phyloP scores from a whole-genome alignment of 2,888 invertebrate species.

The Tridacna crocea region DNA sequence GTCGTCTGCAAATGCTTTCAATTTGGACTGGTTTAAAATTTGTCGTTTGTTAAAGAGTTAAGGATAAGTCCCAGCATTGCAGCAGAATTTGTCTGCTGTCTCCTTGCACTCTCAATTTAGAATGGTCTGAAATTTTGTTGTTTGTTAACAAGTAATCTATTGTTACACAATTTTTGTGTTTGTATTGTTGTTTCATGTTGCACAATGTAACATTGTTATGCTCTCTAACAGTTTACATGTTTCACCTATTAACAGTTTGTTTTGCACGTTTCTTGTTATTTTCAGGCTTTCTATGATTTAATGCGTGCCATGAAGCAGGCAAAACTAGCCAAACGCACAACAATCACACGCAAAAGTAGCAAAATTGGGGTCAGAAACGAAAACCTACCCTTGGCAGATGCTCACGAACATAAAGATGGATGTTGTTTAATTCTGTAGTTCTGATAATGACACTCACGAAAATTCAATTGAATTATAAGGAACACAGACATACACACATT shows the following conservation, averaged over 20 bases:
- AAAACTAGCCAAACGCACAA: conserved; percentile 51
- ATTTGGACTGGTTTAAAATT: too few species aligned
- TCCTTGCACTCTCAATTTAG: too few species aligned
- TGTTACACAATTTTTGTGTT: too few species aligned
- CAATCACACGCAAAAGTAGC: conserved; percentile 45
- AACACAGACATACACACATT: neutral
- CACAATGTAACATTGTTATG: neutral
- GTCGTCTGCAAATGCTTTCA: too few species aligned
- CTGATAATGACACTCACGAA: neutral
- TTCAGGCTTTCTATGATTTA: conserved; percentile 79
- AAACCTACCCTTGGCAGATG: conserved; percentile 37
- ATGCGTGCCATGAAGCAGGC: conserved; percentile 69
- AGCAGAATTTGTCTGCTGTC: too few species aligned
- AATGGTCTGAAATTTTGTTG: neutral
- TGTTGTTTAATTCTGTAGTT: conserved; percentile 57
- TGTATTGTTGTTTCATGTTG: neutral
- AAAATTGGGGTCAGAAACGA: conserved; percentile 52
- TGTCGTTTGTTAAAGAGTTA: too few species aligned
- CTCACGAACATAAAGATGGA: conserved; percentile 34
- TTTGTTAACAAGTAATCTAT: too few species aligned
- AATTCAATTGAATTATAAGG: neutral
- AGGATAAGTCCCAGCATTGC: too few species aligned
- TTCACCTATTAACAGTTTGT: neutral
- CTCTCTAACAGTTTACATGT: neutral
- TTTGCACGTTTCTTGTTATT: conserved; percentile 9